These are phyloP conservation scores for Helleia helle DNA, from an alignment of 2,888 invertebrate genomes.

Conservation along the genomic window DNA sequence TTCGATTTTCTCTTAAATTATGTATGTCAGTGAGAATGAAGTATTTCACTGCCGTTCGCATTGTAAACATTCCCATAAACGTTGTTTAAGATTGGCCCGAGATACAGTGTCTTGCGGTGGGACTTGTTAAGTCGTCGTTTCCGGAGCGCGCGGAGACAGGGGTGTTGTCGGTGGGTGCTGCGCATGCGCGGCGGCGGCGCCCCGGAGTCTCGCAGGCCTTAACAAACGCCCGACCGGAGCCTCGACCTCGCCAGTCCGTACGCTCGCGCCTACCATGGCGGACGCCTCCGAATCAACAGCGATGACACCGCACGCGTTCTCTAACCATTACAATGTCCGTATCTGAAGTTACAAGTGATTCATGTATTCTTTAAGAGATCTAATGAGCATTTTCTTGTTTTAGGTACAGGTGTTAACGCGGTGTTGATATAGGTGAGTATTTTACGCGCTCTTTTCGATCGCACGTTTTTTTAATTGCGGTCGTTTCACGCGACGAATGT, in stretches of 20 bases:
- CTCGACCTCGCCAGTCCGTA: conserved; percentile 49
- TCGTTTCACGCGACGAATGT: conserved; percentile 7
- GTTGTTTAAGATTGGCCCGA: conserved; percentile 7
- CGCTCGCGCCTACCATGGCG: conserved; percentile 38
- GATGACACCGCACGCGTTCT: conserved; percentile 33
- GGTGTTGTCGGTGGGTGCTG: conserved; percentile 60
- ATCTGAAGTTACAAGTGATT: conserved; percentile 11
- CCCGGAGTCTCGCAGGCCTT: conserved; percentile 59
- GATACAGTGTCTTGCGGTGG: conserved; percentile 48
- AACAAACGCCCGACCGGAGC: conserved; percentile 53
- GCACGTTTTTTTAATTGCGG: conserved; percentile 15
- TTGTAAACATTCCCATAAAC: background rate
- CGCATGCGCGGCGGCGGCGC: conserved; percentile 66
- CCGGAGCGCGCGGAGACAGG: conserved; percentile 64
- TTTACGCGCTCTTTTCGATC: conserved; percentile 22
- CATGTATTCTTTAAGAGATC: conserved; percentile 17
- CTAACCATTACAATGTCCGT: conserved; percentile 35
- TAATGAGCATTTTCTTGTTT: conserved; percentile 43
- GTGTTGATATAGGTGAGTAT: conserved; percentile 42
- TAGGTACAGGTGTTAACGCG: conserved; percentile 39
- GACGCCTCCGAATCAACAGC: conserved; percentile 31
- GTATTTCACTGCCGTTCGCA: conserved; percentile 29
- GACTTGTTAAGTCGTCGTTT: conserved; percentile 64
- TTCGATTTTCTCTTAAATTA: background rate
- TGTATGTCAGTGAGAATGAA: conserved; percentile 17